A percentile compares a stretch with the other conserved stretches of the same genome.
phyloP scores from a whole-genome alignment of 53 echinoderm and acorn worm species.

The Paelopatides confundens region DNA sequence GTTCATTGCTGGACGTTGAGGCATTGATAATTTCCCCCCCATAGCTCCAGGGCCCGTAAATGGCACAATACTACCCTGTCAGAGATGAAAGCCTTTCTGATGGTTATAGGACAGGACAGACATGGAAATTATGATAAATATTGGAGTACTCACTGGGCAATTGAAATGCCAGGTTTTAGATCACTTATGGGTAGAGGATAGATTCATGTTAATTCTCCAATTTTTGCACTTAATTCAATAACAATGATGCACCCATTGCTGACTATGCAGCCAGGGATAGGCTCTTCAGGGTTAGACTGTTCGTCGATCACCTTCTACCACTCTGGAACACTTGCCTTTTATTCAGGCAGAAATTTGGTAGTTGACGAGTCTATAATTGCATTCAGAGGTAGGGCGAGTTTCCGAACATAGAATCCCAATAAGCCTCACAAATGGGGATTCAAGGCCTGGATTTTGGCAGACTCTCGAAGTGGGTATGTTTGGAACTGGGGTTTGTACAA shows the following conservation, averaged over 20 bases:
- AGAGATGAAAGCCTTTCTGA: constrained; percentile 15
- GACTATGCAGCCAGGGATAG: constrained; percentile 2
- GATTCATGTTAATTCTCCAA: constrained; percentile 22
- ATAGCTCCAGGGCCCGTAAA: constrained; percentile 9
- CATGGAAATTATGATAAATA: constrained; percentile 12
- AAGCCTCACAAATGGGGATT: too few species aligned
- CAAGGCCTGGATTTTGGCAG: not conserved
- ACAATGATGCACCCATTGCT: too few species aligned
- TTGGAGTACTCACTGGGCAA: constrained; percentile 21
- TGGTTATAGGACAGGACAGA: not conserved
- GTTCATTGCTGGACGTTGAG: too few species aligned
- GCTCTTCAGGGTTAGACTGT: not conserved
- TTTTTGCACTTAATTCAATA: too few species aligned
- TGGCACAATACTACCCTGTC: not conserved
- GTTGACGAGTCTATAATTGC: too few species aligned
- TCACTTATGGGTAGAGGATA: constrained; percentile 17
- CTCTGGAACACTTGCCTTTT: not conserved
- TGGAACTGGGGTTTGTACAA: constrained; percentile 6
- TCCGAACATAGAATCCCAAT: too few species aligned
- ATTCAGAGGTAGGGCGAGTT: too few species aligned
- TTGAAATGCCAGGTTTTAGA: constrained; percentile 1
- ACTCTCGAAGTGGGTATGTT: not conserved
- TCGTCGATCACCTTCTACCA: not conserved
- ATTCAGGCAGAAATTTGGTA: not conserved
- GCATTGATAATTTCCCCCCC: constrained; percentile 20